Percentiles rank a stretch among this genome's conserved stretches.
phyloP scores from a whole-genome alignment of 2,113 vertebrate species.

The Eira barbara region DNA sequence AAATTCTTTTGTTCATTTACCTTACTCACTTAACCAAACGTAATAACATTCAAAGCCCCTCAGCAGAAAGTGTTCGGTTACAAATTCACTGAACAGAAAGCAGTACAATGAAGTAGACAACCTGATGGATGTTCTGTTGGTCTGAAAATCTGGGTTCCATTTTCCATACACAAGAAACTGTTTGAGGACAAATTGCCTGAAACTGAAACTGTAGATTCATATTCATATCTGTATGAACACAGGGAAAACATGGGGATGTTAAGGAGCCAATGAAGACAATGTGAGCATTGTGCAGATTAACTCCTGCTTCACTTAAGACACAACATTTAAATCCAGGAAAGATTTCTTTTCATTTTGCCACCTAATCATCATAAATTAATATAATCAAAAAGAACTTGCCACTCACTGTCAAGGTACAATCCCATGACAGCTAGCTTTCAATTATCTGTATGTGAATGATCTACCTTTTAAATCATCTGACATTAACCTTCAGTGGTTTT shows the following conservation, averaged over 20 bases:
- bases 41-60: not conserved
- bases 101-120: slow-evolving; percentile 69
- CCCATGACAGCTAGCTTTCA: not conserved
- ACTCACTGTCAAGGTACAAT: not conserved
- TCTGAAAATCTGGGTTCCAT: slow-evolving; percentile 72
- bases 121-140: slow-evolving; percentile 73
- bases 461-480: not conserved
- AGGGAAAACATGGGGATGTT: not conserved
- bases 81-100: not conserved
- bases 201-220: slow-evolving; percentile 85
- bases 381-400: not conserved
- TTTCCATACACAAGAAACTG: slow-evolving; percentile 84
- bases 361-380: not conserved
- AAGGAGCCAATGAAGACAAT: not conserved
- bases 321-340: not conserved
- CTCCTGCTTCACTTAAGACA: not conserved
- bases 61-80: not conserved
- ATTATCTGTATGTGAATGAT: not conserved
- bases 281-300: not conserved
- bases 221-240: slow-evolving; percentile 85
- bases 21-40: not conserved
- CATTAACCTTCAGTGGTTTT: not conserved
- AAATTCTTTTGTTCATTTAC: not conserved
- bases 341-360: not conserved
- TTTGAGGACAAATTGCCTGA: slow-evolving; percentile 83